Percentiles rank a stretch among this genome's conserved stretches.
phyloP scores from a whole-genome alignment of 2,113 vertebrate genomes.

The Australoheros scitulus region DNA sequence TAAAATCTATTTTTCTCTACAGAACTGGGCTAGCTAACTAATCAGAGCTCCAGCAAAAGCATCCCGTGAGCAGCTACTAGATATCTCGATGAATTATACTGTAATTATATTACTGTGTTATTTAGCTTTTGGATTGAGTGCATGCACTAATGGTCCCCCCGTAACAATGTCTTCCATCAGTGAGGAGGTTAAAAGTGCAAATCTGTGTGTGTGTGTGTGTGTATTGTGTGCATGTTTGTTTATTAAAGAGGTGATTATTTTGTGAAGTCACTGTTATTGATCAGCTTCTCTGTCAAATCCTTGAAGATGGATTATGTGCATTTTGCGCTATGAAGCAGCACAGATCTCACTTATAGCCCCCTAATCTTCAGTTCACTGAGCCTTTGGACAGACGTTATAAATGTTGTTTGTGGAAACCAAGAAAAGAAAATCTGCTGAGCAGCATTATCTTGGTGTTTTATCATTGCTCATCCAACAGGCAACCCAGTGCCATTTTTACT shows the following conservation, averaged over 20 bases:
- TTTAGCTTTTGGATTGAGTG: slow-evolving; percentile 18
- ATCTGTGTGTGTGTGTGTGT: slow-evolving; percentile 1
- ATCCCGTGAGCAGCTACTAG: not conserved
- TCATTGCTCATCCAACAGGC: slow-evolving; percentile 21
- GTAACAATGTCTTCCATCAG: slow-evolving; percentile 14
- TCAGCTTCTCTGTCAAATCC: slow-evolving; percentile 34
- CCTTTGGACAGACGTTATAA: slow-evolving; percentile 21
- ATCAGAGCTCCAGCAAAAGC: slow-evolving; percentile 7
- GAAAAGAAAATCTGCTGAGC: slow-evolving; percentile 26
- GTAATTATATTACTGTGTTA: slow-evolving; percentile 24
- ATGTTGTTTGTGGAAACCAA: slow-evolving; percentile 36
- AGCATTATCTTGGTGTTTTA: slow-evolving; percentile 24
- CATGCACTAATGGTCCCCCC: slow-evolving; percentile 3
- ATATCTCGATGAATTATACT: slow-evolving; percentile 6
- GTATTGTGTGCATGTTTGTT: not conserved
- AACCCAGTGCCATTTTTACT: not conserved
- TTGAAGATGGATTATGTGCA: slow-evolving; percentile 43
- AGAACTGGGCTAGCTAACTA: not conserved
- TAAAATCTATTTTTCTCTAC: slow-evolving; percentile 8
- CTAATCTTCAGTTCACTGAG: slow-evolving; percentile 42
- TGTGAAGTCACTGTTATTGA: slow-evolving; percentile 43
- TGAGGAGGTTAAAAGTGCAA: slow-evolving; percentile 30
- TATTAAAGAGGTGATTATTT: not conserved
- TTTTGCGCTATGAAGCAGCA: slow-evolving; percentile 21
- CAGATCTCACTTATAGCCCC: slow-evolving; percentile 28